Evolutionary conservation across 92 coral and sea anemone species (phyloP).

Genomic region (Phenganax marumi): DNA sequence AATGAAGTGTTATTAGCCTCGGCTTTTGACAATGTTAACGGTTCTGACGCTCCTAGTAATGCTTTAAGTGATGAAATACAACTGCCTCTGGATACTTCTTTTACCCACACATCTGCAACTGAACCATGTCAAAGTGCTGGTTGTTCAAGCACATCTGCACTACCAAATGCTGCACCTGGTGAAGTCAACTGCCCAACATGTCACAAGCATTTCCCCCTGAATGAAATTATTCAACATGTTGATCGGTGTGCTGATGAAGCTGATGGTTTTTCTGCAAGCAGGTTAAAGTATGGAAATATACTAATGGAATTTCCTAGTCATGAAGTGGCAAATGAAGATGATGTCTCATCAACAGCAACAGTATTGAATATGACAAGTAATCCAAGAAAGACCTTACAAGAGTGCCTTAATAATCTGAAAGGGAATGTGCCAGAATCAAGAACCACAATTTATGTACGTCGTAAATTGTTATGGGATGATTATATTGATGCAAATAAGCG

Average conservation of each 20-base stretch:
- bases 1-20: neutral
- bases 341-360: neutral
- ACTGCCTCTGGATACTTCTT: too few relatives aligned
- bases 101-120: too few relatives aligned
- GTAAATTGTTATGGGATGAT: constrained; percentile 11
- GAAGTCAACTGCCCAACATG: constrained; percentile 12
- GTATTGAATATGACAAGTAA: neutral
- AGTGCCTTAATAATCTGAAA: neutral
- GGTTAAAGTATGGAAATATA: neutral
- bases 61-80: too few relatives aligned
- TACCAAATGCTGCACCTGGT: neutral
- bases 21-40: neutral
- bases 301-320: neutral
- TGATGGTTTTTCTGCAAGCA: neutral
- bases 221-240: neutral
- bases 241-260: neutral
- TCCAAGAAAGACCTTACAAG: neutral
- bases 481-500: neutral
- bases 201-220: neutral
- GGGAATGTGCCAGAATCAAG: neutral
- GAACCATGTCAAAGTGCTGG: too few relatives aligned
- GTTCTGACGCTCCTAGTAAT: neutral
- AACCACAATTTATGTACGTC: neutral
- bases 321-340: neutral
- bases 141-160: neutral